Evolutionary conservation across 1,140 invertebrate genomes (phyloP), one percentile per base, ranked within the genome.

Genomic region (Ephestia elutella): DNA sequence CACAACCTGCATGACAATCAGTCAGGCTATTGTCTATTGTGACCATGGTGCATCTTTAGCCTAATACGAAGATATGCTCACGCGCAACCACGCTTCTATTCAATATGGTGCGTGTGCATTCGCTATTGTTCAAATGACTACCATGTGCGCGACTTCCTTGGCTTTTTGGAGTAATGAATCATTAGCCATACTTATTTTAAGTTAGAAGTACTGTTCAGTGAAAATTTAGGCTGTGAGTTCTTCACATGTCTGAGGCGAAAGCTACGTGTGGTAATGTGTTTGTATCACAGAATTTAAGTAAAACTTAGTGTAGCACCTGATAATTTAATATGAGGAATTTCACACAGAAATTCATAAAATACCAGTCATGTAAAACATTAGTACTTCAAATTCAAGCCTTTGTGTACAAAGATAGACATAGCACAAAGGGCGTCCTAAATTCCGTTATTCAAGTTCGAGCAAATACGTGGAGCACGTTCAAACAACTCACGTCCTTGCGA

Each of bases 11-110:
- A 53, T 53, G 50, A 21, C 20, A 53, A 53, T 13, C 20, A 53
- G 50, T 5, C 20, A 25, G 56, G 60, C 57, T 55, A 74, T 77
- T 79, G 76, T 79, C 68, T 72, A 75, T 79, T 76, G 75, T 71
- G n/a, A n/a, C n/a, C 53, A 65, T 44, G 59, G 55, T 44, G 38
- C 13, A 44, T 44, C 38, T 44, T 44, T 17, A 44, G 38, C 38
- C 38, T 44, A 44, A 44, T 44, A 7, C 38, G 38, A 44, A 10
- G 38, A 44, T 15, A 17, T 15, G 38, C 15, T 44, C 38, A 44
- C 15, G 38, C 13, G 15, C 11, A 32, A 11, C 13, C 13, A 5
- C 13, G 38, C 38, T 44, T 44, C 38, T 17, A 44, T 15, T 44
- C 5, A 44, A 44, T 17, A 44, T 13, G 15, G 13, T 44, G 38